Base-by-base conservation (phyloP, 2,797 vertebrate genomes). In the Emys orbicularis region DNA sequence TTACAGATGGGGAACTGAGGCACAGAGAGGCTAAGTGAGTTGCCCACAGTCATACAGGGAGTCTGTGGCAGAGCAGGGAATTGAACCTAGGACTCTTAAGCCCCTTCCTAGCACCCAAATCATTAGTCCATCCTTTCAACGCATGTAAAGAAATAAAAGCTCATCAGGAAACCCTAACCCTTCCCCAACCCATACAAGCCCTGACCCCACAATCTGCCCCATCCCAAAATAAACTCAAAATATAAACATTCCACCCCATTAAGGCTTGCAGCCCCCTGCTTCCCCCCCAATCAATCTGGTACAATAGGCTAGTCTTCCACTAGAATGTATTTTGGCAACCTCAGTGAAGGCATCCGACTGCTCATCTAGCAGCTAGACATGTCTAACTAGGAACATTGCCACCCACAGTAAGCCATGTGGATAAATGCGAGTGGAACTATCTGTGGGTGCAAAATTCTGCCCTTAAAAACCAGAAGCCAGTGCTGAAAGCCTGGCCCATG, bases 401-500 rank as follows among this genome's bases (percentile, higher is more conserved):
- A 15, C 25, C 27, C 74, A 49, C 74, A 2, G 12, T 27, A 29
- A 49, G 13, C 49, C 13, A 18, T 31, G 41, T 77, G 44, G 6
- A 49, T 47, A 31, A 49, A 31, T 49, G 15, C 18, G 74, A 77
- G 27, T 15, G 74, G 44, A 77, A 77, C 8, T 5, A 77, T 49
- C 31, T 31, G 7, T 16, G 44, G 74, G 44, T 44, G 41, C 41
- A 77, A 77, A 49, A 77, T 27, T 11, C 52, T 91, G 84, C 31
- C 61, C 82, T 6, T 27, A 27, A 65, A 47, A 68, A 18, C 41
- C 74, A n/a, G 49, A 0, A 1, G 16, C 2, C 44, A 29, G 79
- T 34, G 59, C 83, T 16, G 6, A 3, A 34, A 83, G 19, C 49
- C 47, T 79, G 0, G 0, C 50, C 65, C 4, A 1, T 0, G 31